These are phyloP conservation scores for Corythaixoides concolor DNA, from an alignment of 2,113 vertebrate species.

Conservation along the genomic window DNA sequence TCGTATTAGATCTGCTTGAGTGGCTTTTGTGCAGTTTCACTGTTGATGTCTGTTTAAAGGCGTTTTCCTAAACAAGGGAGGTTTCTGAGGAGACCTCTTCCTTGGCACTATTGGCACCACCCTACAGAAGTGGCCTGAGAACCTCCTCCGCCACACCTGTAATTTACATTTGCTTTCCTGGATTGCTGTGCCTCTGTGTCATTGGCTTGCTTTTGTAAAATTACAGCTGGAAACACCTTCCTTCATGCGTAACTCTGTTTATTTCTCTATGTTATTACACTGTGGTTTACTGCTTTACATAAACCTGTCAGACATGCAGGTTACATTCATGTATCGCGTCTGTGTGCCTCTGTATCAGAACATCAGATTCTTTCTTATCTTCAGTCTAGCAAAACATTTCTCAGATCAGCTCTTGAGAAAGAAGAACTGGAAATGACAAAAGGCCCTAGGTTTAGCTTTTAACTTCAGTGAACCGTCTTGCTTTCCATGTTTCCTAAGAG, in stretches of 20 bases:
- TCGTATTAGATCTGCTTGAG: neutral
- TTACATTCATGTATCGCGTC: neutral
- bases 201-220: neutral
- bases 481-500: neutral
- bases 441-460: neutral
- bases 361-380: conserved; percentile 36
- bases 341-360: neutral
- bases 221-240: neutral
- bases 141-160: neutral
- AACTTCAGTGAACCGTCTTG: neutral
- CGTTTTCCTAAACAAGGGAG: neutral
- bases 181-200: neutral
- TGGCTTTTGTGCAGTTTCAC: neutral
- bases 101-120: neutral
- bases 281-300: neutral
- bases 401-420: conserved; percentile 18
- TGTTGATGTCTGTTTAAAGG: neutral
- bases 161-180: neutral
- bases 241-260: neutral
- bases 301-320: neutral
- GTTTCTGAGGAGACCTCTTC: neutral
- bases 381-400: neutral
- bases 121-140: neutral
- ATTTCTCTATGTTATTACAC: neutral
- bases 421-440: conserved; percentile 6